Evolutionary conservation across 92 coral and sea anemone genomes (phyloP), one percentile per base, ranked within the genome.

Genomic region (Actinostola sp.): DNA sequence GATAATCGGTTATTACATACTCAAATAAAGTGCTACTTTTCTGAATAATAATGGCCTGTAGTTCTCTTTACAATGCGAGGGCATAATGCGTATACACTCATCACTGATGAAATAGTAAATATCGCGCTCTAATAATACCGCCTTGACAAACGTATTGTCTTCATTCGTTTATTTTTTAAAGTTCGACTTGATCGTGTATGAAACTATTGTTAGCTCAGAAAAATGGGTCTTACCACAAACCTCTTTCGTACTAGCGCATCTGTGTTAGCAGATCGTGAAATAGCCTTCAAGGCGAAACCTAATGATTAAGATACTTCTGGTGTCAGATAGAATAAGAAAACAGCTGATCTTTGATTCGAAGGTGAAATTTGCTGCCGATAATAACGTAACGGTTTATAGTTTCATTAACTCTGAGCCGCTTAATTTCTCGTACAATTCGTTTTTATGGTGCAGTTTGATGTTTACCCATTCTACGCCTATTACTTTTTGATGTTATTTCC

Each of bases 131-230:
- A 26, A 70, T 53, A 70, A 54, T 71, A 42, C 77, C 29, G 49
- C 2, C 51, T 55, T 55, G 64, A 31, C 61, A 55, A 41, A 1
- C 5, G 48, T 34, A 75, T 75, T 75, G 73, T 75, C 48, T 63
- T 11, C 28, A 0, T 4, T 19, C 53, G 65, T 44, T 71, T 58
- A 55, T 71, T 71, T 71, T 43, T 71, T 55, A 55, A 50, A 75
- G 81, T 63, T 64, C 72, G 64, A 61, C 69, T 66, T 30, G 56
- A 35, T 75, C 81, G 63, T 63, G 72, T 75, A 63, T 52, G 36
- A n/a, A 21, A 42, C 39, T 48, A 43, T 55, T 70, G 75, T 70
- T 49, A 57, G 10, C 1, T 14, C n/a, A 1, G 1, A 28, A 24
- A 9, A 48, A 48, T 8, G 27, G 27, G 2, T 53, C 21, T 53